phyloP scores from a whole-genome alignment of 2,113 vertebrate genomes.

The Otis tarda region DNA sequence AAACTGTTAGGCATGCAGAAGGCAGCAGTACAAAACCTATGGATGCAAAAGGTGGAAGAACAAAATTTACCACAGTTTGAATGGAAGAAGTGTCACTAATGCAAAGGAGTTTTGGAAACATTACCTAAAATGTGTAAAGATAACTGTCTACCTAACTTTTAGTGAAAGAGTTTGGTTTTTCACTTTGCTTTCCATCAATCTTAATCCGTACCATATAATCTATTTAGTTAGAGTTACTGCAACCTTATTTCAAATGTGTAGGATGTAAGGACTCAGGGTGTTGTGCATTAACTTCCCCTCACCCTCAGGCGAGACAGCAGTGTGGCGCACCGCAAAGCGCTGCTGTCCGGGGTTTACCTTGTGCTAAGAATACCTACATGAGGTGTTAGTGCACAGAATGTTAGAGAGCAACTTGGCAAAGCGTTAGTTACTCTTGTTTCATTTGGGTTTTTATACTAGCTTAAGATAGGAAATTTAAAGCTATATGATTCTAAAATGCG shows the following conservation, averaged over 20 bases:
- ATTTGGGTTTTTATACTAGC: not conserved
- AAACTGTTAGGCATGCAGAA: not conserved
- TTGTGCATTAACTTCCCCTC: not conserved
- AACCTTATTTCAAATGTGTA: not conserved
- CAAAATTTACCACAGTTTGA: not conserved
- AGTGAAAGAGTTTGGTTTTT: not conserved
- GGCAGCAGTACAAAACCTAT: not conserved
- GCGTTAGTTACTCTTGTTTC: not conserved
- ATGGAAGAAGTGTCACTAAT: not conserved
- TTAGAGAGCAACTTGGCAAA: not conserved
- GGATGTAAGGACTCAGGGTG: not conserved
- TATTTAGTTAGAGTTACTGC: not conserved
- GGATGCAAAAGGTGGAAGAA: not conserved
- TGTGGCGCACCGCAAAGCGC: fast-evolving
- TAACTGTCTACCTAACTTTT: not conserved
- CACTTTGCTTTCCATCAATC: not conserved
- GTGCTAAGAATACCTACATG: not conserved
- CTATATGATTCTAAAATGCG: not conserved
- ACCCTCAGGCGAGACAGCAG: not conserved
- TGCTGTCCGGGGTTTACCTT: not conserved
- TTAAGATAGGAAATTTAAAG: not conserved
- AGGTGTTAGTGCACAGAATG: not conserved
- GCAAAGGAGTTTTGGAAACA: not conserved
- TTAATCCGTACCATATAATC: not conserved
- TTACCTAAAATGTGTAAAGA: not conserved